Conservation (phyloP, 1,140 invertebrate species). For the Caenorhabditis remanei region DNA sequence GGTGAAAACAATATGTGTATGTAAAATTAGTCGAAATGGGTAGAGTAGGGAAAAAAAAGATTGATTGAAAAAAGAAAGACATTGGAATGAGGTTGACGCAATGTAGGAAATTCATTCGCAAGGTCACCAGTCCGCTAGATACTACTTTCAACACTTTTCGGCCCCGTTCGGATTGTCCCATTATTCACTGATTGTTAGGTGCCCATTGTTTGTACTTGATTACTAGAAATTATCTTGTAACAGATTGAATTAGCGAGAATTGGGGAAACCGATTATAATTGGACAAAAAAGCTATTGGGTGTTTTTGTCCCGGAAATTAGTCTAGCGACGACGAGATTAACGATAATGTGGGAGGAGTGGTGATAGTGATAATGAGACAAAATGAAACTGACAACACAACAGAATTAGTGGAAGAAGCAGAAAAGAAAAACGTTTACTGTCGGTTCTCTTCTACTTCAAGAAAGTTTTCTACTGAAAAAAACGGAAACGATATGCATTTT, state of each 20-base stretch:
- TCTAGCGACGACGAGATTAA: slow-evolving; percentile 28
- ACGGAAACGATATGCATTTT: no score
- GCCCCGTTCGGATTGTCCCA: not conserved
- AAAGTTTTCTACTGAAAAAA: no score
- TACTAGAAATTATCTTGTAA: not conserved
- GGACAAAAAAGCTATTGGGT: not conserved
- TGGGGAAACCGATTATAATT: not conserved
- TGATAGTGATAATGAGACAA: slow-evolving; percentile 42
- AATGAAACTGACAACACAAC: slow-evolving; percentile 32
- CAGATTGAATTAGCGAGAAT: not conserved
- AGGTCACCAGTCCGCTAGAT: slow-evolving; percentile 33
- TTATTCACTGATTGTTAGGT: not conserved
- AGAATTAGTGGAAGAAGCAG: slow-evolving; percentile 14
- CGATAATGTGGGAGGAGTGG: not conserved
- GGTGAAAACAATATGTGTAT: slow-evolving; percentile 54
- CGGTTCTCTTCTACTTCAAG: not conserved
- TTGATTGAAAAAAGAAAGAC: slow-evolving; percentile 47
- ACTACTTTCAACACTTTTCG: not conserved
- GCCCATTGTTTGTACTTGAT: not conserved
- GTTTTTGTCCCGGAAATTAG: slow-evolving; percentile 37
- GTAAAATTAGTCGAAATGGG: slow-evolving; percentile 47
- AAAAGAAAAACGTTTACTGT: not conserved
- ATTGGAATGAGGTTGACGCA: slow-evolving; percentile 38
- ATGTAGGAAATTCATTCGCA: slow-evolving; percentile 48
- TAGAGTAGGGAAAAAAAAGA: slow-evolving; percentile 24